A percentile compares a stretch with the other conserved stretches of the same genome.
phyloP scores from a whole-genome alignment of 2,888 invertebrate genomes.

The Archips crataeganus region DNA sequence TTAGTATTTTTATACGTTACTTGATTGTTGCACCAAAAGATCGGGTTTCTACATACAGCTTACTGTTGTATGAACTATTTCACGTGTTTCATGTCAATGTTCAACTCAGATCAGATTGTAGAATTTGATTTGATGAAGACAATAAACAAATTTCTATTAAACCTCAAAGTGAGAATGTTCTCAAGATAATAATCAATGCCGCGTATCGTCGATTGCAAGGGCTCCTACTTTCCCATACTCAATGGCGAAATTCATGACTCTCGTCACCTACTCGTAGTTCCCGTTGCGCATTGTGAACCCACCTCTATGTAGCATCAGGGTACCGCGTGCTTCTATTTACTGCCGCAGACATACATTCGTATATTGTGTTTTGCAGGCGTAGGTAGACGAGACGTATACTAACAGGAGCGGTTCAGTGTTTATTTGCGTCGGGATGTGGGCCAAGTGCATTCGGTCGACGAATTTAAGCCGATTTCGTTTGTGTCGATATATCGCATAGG shows the following conservation, averaged over 20 bases:
- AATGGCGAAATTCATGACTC: slow-evolving; percentile 61
- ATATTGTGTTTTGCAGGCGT: slow-evolving; percentile 55
- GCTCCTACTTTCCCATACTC: slow-evolving; percentile 45
- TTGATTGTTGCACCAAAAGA: not conserved
- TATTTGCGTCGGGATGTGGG: slow-evolving; percentile 76
- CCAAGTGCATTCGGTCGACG: slow-evolving; percentile 76
- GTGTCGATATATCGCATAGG: slow-evolving; percentile 45
- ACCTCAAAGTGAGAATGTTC: not conserved
- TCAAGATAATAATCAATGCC: not conserved
- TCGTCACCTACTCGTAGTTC: slow-evolving; percentile 55
- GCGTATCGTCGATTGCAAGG: not conserved
- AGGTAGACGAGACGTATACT: slow-evolving; percentile 46
- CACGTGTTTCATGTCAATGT: not conserved
- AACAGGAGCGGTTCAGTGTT: slow-evolving; percentile 68
- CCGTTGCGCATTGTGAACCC: slow-evolving; percentile 52
- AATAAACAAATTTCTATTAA: too few relatives aligned
- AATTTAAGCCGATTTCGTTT: slow-evolving; percentile 65
- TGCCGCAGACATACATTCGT: slow-evolving; percentile 59
- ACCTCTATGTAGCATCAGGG: slow-evolving; percentile 50
- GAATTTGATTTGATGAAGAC: not conserved
- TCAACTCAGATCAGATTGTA: not conserved
- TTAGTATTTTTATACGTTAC: not conserved
- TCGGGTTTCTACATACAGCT: not conserved
- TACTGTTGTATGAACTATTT: not conserved
- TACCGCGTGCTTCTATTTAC: slow-evolving; percentile 61